These are phyloP conservation scores for Saxidomus purpurata DNA, from an alignment of 1,140 invertebrate species.

Conservation along the genomic window DNA sequence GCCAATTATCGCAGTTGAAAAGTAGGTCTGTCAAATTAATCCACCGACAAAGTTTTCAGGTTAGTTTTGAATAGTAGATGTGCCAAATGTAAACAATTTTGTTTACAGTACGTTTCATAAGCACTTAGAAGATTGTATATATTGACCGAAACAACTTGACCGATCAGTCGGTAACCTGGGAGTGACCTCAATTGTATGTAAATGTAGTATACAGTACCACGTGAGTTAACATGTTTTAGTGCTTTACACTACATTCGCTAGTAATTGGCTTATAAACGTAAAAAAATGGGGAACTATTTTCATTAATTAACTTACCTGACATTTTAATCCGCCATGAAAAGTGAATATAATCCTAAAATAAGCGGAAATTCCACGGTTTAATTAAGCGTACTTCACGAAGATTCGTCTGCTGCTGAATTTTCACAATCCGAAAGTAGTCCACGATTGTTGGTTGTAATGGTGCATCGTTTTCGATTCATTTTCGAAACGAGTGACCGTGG, in stretches of 20 bases:
- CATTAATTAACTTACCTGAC: conserved; percentile 51
- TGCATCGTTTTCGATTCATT: conserved; percentile 20
- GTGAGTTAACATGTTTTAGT: conserved; percentile 6
- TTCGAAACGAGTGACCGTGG: conserved; percentile 44
- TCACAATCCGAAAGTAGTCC: conserved; percentile 27
- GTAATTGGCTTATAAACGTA: neutral
- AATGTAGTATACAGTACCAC: conserved; percentile 40
- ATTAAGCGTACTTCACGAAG: conserved; percentile 23
- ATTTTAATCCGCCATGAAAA: conserved; percentile 61
- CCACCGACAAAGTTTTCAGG: too few relatives aligned
- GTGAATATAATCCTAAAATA: conserved; percentile 52
- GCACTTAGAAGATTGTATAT: neutral
- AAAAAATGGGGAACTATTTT: neutral
- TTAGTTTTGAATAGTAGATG: too few relatives aligned
- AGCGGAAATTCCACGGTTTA: conserved; percentile 25
- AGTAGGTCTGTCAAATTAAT: too few relatives aligned
- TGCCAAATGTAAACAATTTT: too few relatives aligned
- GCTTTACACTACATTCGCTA: neutral
- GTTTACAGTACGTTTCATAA: neutral
- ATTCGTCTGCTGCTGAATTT: conserved; percentile 52
- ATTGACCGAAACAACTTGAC: conserved; percentile 53
- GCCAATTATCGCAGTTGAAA: too few relatives aligned
- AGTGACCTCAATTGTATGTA: conserved; percentile 45
- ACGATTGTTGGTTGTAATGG: neutral
- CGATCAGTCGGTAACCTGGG: conserved; percentile 49